Conservation (phyloP, 2,797 vertebrate species). For the Diplodus sargus region DNA sequence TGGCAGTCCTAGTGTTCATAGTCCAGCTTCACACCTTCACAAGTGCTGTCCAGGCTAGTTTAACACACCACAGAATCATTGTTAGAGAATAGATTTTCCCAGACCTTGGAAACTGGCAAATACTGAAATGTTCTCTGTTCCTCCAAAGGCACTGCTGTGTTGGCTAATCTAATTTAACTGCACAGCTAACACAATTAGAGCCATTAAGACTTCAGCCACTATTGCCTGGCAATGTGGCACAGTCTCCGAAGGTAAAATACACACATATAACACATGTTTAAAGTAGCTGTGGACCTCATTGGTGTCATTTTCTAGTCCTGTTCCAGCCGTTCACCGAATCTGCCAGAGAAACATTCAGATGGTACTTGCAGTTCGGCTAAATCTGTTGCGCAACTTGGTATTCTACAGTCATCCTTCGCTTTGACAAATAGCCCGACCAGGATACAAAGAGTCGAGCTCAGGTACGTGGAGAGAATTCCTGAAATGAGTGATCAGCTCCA, state of each 20-base stretch:
- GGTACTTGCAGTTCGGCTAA: constrained; percentile 13
- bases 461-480: constrained; percentile 70
- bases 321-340: constrained; percentile 21
- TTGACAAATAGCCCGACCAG: constrained; percentile 49
- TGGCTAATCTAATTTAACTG: constrained; percentile 42
- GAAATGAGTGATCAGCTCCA: constrained; percentile 28
- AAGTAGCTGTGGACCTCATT: not conserved
- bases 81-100: not conserved
- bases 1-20: constrained; percentile 23
- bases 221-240: constrained; percentile 2
- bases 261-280: constrained; percentile 7
- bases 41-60: constrained; percentile 18
- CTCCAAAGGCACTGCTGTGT: constrained; percentile 23
- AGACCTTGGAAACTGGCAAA: not conserved
- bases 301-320: constrained; percentile 7
- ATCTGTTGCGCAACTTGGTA: constrained; percentile 48
- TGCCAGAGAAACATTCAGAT: constrained; percentile 51
- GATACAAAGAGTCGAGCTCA: constrained; percentile 47
- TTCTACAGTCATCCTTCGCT: constrained; percentile 33
- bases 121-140: constrained; percentile 13
- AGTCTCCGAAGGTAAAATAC: not conserved
- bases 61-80: constrained; percentile 1
- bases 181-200: constrained; percentile 35
- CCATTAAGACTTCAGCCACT: constrained; percentile 16
- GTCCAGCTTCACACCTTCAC: constrained; percentile 19